Base-by-base conservation (phyloP, 2,888 invertebrate species). In the Hesperia comma region DNA sequence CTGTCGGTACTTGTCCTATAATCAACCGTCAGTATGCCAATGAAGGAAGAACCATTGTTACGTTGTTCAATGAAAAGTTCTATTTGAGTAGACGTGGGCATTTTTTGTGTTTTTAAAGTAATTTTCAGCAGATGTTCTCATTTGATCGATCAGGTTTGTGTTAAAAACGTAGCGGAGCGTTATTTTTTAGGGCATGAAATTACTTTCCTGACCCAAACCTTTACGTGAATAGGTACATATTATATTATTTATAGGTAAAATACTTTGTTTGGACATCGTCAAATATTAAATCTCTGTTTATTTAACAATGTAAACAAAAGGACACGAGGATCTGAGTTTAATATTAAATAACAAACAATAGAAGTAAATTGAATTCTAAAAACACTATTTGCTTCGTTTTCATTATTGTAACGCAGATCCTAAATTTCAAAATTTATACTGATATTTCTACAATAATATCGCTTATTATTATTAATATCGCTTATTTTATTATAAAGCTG, bases 21-120 rank as follows among this genome's bases (percentile, higher is more conserved):
- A 92, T 92, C 92, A 92, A 90, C 87, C 85, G 87, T 84, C 89
- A 88, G 88, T 88, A 88, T 87, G 88, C 90, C 91, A 92, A 92
- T 92, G 91, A 91, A 92, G 89, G 90, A 90, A 89, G 87, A 86
- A 77, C 92, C 83, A 90, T 92, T 92, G 92, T 92, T 91, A 80
- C 83, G 81, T 83, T 83, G 84, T 85, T 92, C 90, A 92, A 92
- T 92, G 92, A 92, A 92, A 92, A 92, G 83, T 89, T 85, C 90
- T 87, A 91, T 92, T 90, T 91, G 87, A 88, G 88, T 87, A 86
- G 85, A 81, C 84, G 83, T 82, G 84, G 85, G 83, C 81, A 79
- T 85, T 88, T 91, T 88, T 88, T 86, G 80, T 80, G 79, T 81
- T 87, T 88, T 87, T 84, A 80, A 87, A 88, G 87, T 85, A 86